Evolutionary conservation across 2,888 invertebrate genomes (phyloP).

Genomic region (Andrena chrysosceles): DNA sequence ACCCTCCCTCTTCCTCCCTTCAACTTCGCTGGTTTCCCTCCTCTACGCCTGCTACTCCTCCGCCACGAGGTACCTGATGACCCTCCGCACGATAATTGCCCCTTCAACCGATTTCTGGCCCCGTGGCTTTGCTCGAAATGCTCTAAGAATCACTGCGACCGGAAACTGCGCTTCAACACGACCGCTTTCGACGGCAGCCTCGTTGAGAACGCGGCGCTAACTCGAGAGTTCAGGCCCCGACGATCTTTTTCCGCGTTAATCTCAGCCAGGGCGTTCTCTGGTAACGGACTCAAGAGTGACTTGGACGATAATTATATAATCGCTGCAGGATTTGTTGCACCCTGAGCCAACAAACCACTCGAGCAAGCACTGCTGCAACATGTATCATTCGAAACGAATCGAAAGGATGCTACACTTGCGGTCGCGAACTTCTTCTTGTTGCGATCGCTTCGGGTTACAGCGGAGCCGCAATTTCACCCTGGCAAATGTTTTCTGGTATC

Average conservation of each 20-base stretch:
- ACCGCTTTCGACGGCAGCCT: background rate
- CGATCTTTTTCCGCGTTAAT: conserved; percentile 8
- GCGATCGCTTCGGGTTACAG: too few relatives aligned
- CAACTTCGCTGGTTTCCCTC: conserved; percentile 24
- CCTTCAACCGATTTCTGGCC: conserved; percentile 48
- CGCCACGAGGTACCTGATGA: conserved; percentile 51
- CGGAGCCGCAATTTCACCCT: too few relatives aligned
- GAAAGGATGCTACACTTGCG: background rate
- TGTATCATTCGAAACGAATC: background rate
- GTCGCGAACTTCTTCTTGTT: too few relatives aligned
- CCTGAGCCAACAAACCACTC: background rate
- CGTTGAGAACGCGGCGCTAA: background rate
- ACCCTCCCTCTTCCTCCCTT: conserved; percentile 18
- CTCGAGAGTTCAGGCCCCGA: background rate
- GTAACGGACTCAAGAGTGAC: background rate
- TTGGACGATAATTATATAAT: conserved; percentile 13
- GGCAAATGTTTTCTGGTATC: too few relatives aligned
- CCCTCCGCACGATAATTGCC: conserved; percentile 59
- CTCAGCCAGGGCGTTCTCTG: background rate
- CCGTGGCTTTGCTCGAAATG: conserved; percentile 42
- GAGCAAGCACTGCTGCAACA: background rate
- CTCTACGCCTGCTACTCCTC: conserved; percentile 30
- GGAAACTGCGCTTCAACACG: conserved; percentile 36
- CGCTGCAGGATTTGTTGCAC: background rate
- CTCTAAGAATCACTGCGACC: conserved; percentile 30